Percentiles rank a stretch among this genome's conserved stretches.
Evolutionary conservation across 2,113 vertebrate genomes (phyloP).

Genomic region (Indicator maculatus): DNA sequence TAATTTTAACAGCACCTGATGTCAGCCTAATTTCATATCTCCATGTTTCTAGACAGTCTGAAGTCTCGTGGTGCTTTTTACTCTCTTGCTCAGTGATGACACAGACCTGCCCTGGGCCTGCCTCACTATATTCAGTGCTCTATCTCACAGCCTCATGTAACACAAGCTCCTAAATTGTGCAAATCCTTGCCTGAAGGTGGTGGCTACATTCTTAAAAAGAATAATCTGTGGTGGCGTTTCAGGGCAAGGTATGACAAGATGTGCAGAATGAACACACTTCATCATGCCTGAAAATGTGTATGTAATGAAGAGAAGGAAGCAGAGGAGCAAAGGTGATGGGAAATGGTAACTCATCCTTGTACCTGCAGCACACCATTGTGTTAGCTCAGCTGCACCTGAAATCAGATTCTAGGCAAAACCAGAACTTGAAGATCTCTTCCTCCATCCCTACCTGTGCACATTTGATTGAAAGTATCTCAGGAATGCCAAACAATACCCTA

Average conservation of each 20-base stretch:
- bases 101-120: not conserved
- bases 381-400: not conserved
- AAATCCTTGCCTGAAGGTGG: not conserved
- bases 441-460: not conserved
- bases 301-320: not conserved
- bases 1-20: not conserved
- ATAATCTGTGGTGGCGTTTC: not conserved
- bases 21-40: not conserved
- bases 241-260: not conserved
- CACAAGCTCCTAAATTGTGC: not conserved
- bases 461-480: not conserved
- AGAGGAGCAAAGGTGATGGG: fast-evolving
- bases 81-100: fast-evolving
- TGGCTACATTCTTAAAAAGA: not conserved
- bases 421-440: not conserved
- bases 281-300: not conserved
- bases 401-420: not conserved
- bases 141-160: not conserved
- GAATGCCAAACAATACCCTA: not conserved
- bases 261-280: not conserved
- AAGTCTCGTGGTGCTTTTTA: not conserved
- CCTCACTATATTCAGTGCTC: not conserved
- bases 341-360: not conserved
- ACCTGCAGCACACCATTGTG: not conserved
- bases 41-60: not conserved